Conservation (phyloP, 2,888 invertebrate genomes). For the Lepidochitona cinerea region DNA sequence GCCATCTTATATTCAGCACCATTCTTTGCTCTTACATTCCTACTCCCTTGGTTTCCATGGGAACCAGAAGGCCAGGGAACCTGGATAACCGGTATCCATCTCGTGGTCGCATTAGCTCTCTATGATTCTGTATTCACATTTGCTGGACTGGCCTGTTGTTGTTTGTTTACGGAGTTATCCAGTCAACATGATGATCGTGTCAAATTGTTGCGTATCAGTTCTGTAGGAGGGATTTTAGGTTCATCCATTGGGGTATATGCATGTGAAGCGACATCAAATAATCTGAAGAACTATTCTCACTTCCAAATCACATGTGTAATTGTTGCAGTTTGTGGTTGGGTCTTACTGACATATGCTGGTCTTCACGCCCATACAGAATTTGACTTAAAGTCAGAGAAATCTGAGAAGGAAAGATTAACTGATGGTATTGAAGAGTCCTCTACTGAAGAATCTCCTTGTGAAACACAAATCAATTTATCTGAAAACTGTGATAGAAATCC, state of each 20-base stretch:
- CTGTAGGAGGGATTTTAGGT: slow-evolving; percentile 43
- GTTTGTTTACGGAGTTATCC: slow-evolving; percentile 69
- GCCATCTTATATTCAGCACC: slow-evolving; percentile 71
- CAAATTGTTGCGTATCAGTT: slow-evolving; percentile 63
- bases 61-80: slow-evolving; percentile 18
- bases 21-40: slow-evolving; percentile 67
- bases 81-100: slow-evolving; percentile 69
- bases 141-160: slow-evolving; percentile 68
- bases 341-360: slow-evolving; percentile 56
- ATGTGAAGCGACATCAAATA: slow-evolving; percentile 57
- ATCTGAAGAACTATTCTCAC: slow-evolving; percentile 56
- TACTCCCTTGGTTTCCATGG: slow-evolving; percentile 69
- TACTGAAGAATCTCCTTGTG: too few relatives aligned
- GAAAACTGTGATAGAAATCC: background rate
- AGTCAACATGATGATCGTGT: slow-evolving; percentile 61
- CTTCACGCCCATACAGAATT: slow-evolving; percentile 52
- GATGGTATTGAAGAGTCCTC: too few relatives aligned
- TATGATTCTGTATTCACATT: slow-evolving; percentile 72
- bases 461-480: background rate
- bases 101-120: slow-evolving; percentile 69
- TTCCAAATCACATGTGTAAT: slow-evolving; percentile 62
- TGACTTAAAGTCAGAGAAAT: slow-evolving; percentile 29
- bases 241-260: slow-evolving; percentile 47
- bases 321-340: slow-evolving; percentile 55
- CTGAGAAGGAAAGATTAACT: too few relatives aligned